Evolutionary conservation across 1,140 invertebrate species (phyloP), one percentile per base, ranked within the genome.

Genomic region (Chlorops oryzae): DNA sequence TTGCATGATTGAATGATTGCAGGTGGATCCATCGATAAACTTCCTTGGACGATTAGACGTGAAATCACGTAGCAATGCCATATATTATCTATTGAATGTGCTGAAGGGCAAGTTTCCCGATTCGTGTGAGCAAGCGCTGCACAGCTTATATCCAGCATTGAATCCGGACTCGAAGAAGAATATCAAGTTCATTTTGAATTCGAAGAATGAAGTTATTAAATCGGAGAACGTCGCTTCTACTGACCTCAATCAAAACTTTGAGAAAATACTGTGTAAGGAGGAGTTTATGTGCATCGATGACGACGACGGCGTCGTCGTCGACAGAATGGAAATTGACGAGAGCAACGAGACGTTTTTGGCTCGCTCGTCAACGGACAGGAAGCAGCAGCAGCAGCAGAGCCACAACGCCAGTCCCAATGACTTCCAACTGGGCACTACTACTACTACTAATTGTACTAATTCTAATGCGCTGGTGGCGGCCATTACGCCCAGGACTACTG

Each of bases 211-310:
- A 57, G 56, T 59, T 35, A 63, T 70, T 15, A 70, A 69, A 42
- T 56, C 57, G 0, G 62, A 55, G 34, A 61, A 56, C 39, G 54
- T 57, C 23, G 59, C 58, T 24, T 59, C 66, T 9, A 62, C 59
- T n/a, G 67, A 70, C 59, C 58, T 70, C 9, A 70, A 70, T 62
- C 67, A 70, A 47, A 70, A 70, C 54, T 70, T 70, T 50, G 67
- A 70, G 50, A 70, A 70, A 45, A 70, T 70, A 46, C 59, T 68
- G 23, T 70, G 67, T 47, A 70, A 70, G 39, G 67, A 70, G 49
- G 67, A 70, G 54, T 62, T 68, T 37, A 52, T 61, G 58, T 68
- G 64, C 59, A 56, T 64, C 57, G 64, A 66, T 46, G 67, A 68
- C 42, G 67, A 70, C 43, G 62, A 70, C 27, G 43, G 44, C 22